Evolutionary conservation across 1,140 invertebrate species (phyloP).

Genomic region (Agraylea sexmaculata): DNA sequence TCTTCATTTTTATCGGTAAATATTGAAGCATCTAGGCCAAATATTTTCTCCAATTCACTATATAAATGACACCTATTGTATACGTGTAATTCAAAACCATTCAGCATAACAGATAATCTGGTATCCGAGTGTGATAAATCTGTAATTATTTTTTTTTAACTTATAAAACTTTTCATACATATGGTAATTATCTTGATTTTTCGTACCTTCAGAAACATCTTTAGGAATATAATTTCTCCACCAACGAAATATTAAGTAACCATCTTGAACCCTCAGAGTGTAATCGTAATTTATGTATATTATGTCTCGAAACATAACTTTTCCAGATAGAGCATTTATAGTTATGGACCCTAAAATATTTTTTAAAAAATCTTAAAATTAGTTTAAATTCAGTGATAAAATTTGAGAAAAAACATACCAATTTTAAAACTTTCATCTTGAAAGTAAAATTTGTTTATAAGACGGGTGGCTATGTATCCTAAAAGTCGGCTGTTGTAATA

Average conservation of each 20-base stretch:
- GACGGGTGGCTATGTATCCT: constrained; percentile 78
- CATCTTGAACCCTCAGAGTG: constrained; percentile 87
- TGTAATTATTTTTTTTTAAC: constrained; percentile 45
- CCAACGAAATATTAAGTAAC: constrained; percentile 94
- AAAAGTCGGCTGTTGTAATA: constrained; percentile 91
- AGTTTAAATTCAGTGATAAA: constrained; percentile 1
- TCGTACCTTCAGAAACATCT: constrained; percentile 82
- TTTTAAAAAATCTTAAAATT: constrained; percentile 10
- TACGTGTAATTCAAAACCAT: constrained; percentile 92
- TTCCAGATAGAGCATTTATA: constrained; percentile 87
- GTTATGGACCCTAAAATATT: constrained; percentile 75
- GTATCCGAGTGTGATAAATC: constrained; percentile 94
- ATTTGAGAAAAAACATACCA: constrained; percentile 50
- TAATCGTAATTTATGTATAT: constrained; percentile 92
- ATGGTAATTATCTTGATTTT: background rate
- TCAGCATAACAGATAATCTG: constrained; percentile 82
- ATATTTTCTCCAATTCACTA: constrained; percentile 75
- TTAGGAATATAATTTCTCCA: constrained; percentile 92
- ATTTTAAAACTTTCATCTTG: constrained; percentile 80
- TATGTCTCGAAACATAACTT: constrained; percentile 97
- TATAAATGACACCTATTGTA: constrained; percentile 91
- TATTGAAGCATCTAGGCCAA: constrained; percentile 71
- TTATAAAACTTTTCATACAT: too few species aligned
- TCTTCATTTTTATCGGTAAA: constrained; percentile 46
- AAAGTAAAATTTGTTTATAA: constrained; percentile 80